Conservation (phyloP, 1,140 invertebrate species). For the Drosophila ambigua region DNA sequence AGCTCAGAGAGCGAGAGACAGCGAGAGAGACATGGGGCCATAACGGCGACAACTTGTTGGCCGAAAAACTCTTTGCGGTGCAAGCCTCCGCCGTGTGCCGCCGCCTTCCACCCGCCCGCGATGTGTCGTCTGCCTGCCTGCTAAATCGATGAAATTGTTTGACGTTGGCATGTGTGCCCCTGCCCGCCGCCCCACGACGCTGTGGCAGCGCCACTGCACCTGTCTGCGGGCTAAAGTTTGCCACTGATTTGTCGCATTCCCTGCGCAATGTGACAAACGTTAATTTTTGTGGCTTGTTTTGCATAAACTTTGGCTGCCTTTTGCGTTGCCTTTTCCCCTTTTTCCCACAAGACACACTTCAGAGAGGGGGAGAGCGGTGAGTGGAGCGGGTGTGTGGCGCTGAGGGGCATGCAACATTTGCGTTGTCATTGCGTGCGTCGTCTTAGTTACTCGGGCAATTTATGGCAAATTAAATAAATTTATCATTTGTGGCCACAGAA, state of each 20-base stretch:
- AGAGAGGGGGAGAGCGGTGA: background rate
- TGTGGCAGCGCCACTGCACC: slow-evolving; percentile 9
- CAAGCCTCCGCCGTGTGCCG: too few species aligned
- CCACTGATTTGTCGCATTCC: slow-evolving; percentile 80
- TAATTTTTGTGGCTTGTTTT: slow-evolving; percentile 82
- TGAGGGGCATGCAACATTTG: slow-evolving; percentile 6
- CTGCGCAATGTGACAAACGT: slow-evolving; percentile 80
- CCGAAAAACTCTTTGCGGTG: slow-evolving; percentile 20
- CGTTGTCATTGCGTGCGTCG: slow-evolving; percentile 74
- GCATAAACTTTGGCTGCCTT: slow-evolving; percentile 65
- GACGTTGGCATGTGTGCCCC: slow-evolving; percentile 56
- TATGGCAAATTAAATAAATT: slow-evolving; percentile 82
- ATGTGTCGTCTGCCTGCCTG: slow-evolving; percentile 5
- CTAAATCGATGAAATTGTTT: slow-evolving; percentile 76
- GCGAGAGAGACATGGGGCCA: slow-evolving; percentile 3
- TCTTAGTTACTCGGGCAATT: slow-evolving; percentile 79
- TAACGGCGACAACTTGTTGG: slow-evolving; percentile 70
- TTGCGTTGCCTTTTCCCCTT: background rate
- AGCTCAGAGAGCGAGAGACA: background rate
- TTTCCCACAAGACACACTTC: slow-evolving; percentile 45
- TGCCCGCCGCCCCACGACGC: background rate
- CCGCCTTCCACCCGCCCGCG: too few species aligned
- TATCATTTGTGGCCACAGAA: slow-evolving; percentile 66
- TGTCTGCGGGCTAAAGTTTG: slow-evolving; percentile 56
- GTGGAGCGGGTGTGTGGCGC: background rate